Conservation (phyloP, 2,888 invertebrate genomes). For the Oscheius myriophilus region DNA sequence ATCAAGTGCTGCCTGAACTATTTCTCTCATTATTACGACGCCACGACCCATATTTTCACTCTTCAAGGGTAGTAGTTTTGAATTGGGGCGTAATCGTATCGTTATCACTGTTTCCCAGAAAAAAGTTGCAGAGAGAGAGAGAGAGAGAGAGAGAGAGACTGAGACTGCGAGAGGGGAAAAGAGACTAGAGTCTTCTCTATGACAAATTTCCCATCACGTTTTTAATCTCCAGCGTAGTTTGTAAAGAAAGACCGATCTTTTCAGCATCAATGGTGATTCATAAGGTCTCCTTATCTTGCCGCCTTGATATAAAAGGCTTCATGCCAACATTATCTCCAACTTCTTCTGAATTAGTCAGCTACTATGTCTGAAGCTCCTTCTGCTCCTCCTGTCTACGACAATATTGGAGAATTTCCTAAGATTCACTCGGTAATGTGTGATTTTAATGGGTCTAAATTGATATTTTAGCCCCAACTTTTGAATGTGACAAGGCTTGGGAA, state of each 20-base stretch:
- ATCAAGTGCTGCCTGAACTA: neutral
- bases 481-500: conserved; percentile 6
- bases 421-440: neutral
- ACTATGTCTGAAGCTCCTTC: conserved; percentile 23
- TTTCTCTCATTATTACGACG: neutral
- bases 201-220: neutral
- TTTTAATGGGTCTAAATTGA: too few relatives aligned
- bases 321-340: too few relatives aligned
- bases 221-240: neutral
- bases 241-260: too few relatives aligned
- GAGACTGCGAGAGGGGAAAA: neutral
- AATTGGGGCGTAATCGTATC: too few relatives aligned
- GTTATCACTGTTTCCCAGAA: too few relatives aligned
- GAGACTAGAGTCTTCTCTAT: too few relatives aligned
- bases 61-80: too few relatives aligned
- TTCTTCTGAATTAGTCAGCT: conserved; percentile 15
- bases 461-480: too few relatives aligned
- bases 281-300: too few relatives aligned
- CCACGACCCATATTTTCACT: too few relatives aligned
- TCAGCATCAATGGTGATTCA: too few relatives aligned
- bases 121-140: conserved; percentile 14
- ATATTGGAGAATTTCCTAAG: conserved; percentile 6
- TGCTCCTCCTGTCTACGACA: conserved; percentile 8
- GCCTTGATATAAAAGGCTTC: too few relatives aligned
- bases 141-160: conserved; percentile 25